Percentiles rank a stretch among this genome's conserved stretches.
These are phyloP conservation scores for Aplidium turbinatum DNA, from an alignment of 23 tunicate species.

Conservation along the genomic window DNA sequence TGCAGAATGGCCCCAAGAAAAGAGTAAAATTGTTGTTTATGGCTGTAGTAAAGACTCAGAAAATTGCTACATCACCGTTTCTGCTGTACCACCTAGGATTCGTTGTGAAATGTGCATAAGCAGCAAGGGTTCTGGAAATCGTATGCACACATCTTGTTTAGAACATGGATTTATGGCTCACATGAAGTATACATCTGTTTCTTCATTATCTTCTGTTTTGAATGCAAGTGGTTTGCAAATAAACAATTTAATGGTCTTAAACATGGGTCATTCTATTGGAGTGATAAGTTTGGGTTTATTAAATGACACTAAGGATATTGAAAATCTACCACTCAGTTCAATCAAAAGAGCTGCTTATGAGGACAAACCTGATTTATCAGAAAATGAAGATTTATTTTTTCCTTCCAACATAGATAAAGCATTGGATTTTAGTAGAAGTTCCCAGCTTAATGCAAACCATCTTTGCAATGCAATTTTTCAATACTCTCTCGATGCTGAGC, in stretches of 20 bases:
- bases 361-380: slow-evolving; percentile 36
- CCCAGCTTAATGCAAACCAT: too few relatives aligned
- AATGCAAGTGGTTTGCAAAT: slow-evolving; percentile 62
- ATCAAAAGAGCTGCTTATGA: slow-evolving; percentile 73
- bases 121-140: not conserved
- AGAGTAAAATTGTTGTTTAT: slow-evolving; percentile 65
- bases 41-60: slow-evolving; percentile 44
- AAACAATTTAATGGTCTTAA: slow-evolving; percentile 64
- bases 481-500: too few relatives aligned
- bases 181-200: slow-evolving; percentile 63
- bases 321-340: slow-evolving; percentile 58
- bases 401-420: slow-evolving; percentile 12
- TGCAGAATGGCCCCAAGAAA: slow-evolving; percentile 89
- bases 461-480: too few relatives aligned
- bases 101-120: slow-evolving; percentile 47
- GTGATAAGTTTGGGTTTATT: slow-evolving; percentile 73
- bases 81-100: slow-evolving; percentile 57
- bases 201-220: slow-evolving; percentile 39
- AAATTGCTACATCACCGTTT: slow-evolving; percentile 66
- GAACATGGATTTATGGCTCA: slow-evolving; percentile 79
- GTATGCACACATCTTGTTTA: slow-evolving; percentile 20
- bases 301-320: not conserved
- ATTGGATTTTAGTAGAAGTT: slow-evolving; percentile 4
- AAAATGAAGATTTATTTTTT: slow-evolving; percentile 10
- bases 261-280: slow-evolving; percentile 92